Evolutionary conservation across 2,113 vertebrate species (phyloP), one percentile per base, ranked within the genome.

Genomic region (Lates calcarifer): DNA sequence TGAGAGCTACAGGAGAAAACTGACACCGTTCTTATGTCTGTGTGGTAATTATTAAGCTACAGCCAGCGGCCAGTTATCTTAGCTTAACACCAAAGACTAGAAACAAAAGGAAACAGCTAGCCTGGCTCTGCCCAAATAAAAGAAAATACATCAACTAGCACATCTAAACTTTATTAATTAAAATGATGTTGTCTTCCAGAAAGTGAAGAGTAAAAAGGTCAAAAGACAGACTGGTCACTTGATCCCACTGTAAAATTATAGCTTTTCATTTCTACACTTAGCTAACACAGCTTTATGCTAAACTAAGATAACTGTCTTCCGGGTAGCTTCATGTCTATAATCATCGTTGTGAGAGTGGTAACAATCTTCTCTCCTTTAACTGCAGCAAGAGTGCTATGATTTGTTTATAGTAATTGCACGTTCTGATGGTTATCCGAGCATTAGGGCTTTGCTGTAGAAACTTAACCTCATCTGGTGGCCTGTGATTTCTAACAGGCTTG

Each of bases 401-500:
- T 63, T 55, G 33, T 58, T 49, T 3, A 8, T 31, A 14, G 55
- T 33, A 33, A 43, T 6, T 31, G 29, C 9, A 55, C 10, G 13
- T 11, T 37, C 22, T 53, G n/a, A 4, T 49, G 57, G 13, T 49
- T 28, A 49, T 47, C 33, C 39, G 7, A 39, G 28, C 20, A 75
- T 55, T 6, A 41, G 4, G 15, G 28, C 24, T 29, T 29, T 55
- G 35, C 4, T 57, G 31, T 26, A 33, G n/a, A 58, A 75, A 37
- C 35, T 1, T 60, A 20, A 49, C 58, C 43, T 57, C 55, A 29
- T 83, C 49, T 67, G 84, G 11, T 63, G 26, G 4, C 41, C 65
- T 64, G 73, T 58, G 62, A 74, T 53, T 77, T 58, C 77, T 65
- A 75, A 79, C 74, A 84, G 75, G 62, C 71, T 64, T 58, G 66